Conservation (phyloP, 2,113 vertebrate species). For the Rhea americana region DNA sequence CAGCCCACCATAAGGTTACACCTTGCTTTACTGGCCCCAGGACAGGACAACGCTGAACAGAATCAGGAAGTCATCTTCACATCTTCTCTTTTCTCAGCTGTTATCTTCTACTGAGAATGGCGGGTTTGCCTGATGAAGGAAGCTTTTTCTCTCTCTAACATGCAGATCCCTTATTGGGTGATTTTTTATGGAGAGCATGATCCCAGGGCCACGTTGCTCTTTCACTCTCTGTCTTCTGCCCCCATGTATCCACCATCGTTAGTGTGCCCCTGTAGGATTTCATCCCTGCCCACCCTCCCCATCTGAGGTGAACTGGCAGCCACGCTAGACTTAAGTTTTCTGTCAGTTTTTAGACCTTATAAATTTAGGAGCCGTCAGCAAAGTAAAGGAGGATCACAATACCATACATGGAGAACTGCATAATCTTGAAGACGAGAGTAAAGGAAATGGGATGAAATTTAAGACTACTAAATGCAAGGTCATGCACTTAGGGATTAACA, state of each 20-base stretch:
- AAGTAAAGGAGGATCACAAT: slow-evolving; percentile 69
- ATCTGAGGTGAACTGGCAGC: slow-evolving; percentile 3
- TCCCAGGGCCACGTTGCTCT: not conserved
- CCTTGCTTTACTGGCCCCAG: no score
- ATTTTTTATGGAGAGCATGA: not conserved
- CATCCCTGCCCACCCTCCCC: not conserved
- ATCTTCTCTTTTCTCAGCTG: no score
- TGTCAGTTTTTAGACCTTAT: slow-evolving; percentile 49
- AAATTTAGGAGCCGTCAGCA: slow-evolving; percentile 68
- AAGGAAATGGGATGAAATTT: slow-evolving; percentile 72
- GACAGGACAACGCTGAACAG: no score
- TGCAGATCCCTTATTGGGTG: accelerated
- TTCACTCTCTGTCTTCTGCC: not conserved
- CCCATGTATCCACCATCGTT: not conserved
- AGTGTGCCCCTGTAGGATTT: accelerated
- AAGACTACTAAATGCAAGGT: slow-evolving; percentile 74
- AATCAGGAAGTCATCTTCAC: no score
- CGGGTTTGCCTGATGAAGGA: not conserved
- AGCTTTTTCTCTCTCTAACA: not conserved
- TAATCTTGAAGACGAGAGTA: slow-evolving; percentile 66
- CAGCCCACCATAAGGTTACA: no score
- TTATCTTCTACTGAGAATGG: no score
- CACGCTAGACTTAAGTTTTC: slow-evolving; percentile 23
- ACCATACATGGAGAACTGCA: slow-evolving; percentile 66
- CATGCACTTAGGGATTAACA: slow-evolving; percentile 72